Evolutionary conservation across 2,113 vertebrate genomes (phyloP), one percentile per base, ranked within the genome.

Genomic region (Azemiops feae): DNA sequence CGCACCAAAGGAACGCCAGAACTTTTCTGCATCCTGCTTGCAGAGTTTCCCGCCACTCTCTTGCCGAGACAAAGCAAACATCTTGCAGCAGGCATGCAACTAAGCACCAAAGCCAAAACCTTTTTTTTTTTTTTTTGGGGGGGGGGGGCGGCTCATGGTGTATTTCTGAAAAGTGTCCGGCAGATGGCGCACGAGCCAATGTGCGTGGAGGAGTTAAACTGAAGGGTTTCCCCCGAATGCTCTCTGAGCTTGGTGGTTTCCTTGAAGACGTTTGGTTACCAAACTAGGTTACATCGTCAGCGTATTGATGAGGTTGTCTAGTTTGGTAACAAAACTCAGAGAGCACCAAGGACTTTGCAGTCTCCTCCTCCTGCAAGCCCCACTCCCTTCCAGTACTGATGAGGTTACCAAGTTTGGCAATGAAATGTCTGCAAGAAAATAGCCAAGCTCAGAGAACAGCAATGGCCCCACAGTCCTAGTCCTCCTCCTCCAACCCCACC

Each of bases 131-230:
- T n/a, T n/a, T n/a, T n/a, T 50, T 9, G 47, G 45, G 45, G 45
- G 0, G 45, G 4, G 4, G 64, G n/a, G 14, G n/a, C 5, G 47
- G 8, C 69, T 34, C 6, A 74, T 6, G 45, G 23, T 60, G 60
- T 23, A 85, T 64, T 12, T 50, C 53, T 64, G 90, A 87, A 93
- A 87, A 85, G 43, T 57, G 50, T 69, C 96, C 96, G 95, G 95
- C 85, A 97, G 96, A 93, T 96, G 97, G 96, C 95, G 94, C 89
- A 92, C 25, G 57, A 87, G 93, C 30, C 57, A 89, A 74, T 74
- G 69, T 8, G 69, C n/a, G 2, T 0, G 27, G 34, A 55, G 22
- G 55, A 18, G 9, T 74, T 30, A 23, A 3, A 25, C 5, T 39
- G 20, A 57, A 22, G 27, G 58, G 58, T 9, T 50, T 50, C 10